Percentiles rank a stretch among this genome's conserved stretches.
phyloP scores from a whole-genome alignment of 2,888 invertebrate species.

The Diarsia rubi region DNA sequence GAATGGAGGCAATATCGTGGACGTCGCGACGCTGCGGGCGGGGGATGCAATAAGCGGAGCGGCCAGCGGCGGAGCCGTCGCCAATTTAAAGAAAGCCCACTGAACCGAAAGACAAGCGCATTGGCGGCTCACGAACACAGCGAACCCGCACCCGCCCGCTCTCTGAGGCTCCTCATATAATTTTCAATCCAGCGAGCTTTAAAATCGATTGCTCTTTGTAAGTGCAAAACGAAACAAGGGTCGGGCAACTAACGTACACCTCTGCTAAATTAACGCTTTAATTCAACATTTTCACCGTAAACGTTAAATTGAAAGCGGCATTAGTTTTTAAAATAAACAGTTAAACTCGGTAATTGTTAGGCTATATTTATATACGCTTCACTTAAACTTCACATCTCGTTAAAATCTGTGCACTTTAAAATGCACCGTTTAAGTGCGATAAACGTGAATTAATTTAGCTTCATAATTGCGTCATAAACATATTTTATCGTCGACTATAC shows the following conservation, averaged over 20 bases:
- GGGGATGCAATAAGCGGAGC: constrained; percentile 90
- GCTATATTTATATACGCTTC: constrained; percentile 53
- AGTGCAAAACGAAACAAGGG: constrained; percentile 87
- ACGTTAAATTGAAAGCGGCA: constrained; percentile 69
- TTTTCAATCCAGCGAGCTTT: constrained; percentile 91
- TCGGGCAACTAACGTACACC: constrained; percentile 74
- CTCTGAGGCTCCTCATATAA: constrained; percentile 89
- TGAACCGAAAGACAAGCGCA: constrained; percentile 92
- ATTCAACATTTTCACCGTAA: constrained; percentile 73
- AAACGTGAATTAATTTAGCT: constrained; percentile 38
- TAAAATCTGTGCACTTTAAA: constrained; percentile 56
- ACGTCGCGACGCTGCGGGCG: constrained; percentile 88
- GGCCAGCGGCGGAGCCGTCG: constrained; percentile 88
- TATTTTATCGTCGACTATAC: constrained; percentile 17
- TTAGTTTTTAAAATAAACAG: constrained; percentile 69
- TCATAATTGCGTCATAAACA: constrained; percentile 35
- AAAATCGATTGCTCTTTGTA: constrained; percentile 90
- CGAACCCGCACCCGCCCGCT: constrained; percentile 82
- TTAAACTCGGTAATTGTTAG: constrained; percentile 63
- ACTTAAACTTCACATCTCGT: constrained; percentile 55
- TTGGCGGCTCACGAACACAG: constrained; percentile 88
- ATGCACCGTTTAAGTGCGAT: constrained; percentile 47
- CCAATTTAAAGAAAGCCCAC: constrained; percentile 92
- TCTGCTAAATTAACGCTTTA: constrained; percentile 81
- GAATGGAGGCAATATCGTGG: constrained; percentile 90